Evolutionary conservation across 2,888 invertebrate species (phyloP).

Genomic region (Morpho helenor): DNA sequence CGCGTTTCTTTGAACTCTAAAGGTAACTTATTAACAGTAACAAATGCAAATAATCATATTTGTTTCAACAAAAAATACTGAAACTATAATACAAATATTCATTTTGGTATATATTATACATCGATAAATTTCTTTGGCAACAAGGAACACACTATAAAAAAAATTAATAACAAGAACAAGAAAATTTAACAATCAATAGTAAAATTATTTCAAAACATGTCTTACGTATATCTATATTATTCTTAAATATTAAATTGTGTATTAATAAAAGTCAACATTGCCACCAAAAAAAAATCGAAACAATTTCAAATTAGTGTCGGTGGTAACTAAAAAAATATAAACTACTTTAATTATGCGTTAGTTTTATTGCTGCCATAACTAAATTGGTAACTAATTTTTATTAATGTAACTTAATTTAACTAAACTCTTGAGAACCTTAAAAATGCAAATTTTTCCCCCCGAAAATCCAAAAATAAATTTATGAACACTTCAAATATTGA

Average conservation of each 20-base stretch:
- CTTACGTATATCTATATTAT: conserved; percentile 43
- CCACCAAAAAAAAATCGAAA: conserved; percentile 20
- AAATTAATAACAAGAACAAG: conserved; percentile 73
- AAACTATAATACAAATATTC: conserved; percentile 52
- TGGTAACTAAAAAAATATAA: conserved; percentile 19
- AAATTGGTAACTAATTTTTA: conserved; percentile 4
- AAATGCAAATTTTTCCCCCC: conserved; percentile 1
- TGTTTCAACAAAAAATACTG: conserved; percentile 57
- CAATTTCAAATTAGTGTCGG: conserved; percentile 18
- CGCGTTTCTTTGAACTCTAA: conserved; percentile 67
- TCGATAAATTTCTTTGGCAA: conserved; percentile 73
- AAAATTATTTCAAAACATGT: conserved; percentile 50
- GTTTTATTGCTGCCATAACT: conserved; percentile 7
- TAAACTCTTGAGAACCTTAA: background rate
- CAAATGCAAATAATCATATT: conserved; percentile 56
- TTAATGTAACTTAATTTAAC: background rate
- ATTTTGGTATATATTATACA: conserved; percentile 37
- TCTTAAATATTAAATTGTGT: conserved; percentile 19
- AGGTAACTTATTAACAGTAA: conserved; percentile 71
- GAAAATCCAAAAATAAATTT: background rate
- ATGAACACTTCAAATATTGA: background rate
- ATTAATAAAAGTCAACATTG: conserved; percentile 23
- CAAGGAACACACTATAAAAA: conserved; percentile 72
- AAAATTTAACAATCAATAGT: conserved; percentile 68
- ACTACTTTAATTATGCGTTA: background rate